Percentiles rank a stretch among this genome's conserved stretches.
Evolutionary conservation across 2,113 vertebrate genomes (phyloP).

Genomic region (Corydoras sp.): DNA sequence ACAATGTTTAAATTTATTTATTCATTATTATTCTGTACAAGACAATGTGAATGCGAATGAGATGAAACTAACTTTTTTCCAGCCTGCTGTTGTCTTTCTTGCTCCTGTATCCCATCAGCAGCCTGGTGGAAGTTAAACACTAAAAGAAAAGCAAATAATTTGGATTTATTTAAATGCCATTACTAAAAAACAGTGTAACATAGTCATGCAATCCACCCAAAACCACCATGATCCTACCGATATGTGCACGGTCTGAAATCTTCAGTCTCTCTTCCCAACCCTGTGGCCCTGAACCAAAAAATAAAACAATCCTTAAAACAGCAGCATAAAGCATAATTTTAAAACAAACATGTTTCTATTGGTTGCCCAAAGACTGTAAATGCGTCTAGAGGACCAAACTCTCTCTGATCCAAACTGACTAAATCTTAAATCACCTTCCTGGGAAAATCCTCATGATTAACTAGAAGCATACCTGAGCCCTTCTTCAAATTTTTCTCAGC

Average conservation of each 20-base stretch:
- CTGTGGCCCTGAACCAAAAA: slow-evolving; percentile 58
- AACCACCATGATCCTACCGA: slow-evolving; percentile 58
- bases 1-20: too few relatives aligned
- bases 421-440: background rate
- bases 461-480: slow-evolving; percentile 63
- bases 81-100: slow-evolving; percentile 70
- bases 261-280: slow-evolving; percentile 72
- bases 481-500: slow-evolving; percentile 70
- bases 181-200: background rate
- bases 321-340: too few relatives aligned
- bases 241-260: slow-evolving; percentile 75
- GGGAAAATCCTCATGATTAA: background rate
- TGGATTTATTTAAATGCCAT: background rate
- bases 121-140: slow-evolving; percentile 79
- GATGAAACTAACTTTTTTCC: slow-evolving; percentile 66
- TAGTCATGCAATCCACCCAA: background rate
- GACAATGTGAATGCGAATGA: too few relatives aligned
- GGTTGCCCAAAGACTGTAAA: too few relatives aligned
- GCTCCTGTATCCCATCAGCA: slow-evolving; percentile 72
- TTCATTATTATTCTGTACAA: too few relatives aligned
- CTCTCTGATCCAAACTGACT: background rate
- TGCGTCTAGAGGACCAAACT: too few relatives aligned
- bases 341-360: too few relatives aligned
- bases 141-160: slow-evolving; percentile 25
- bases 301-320: slow-evolving; percentile 3